Evolutionary conservation across 2,888 invertebrate species (phyloP).

Genomic region (Oscheius myriophilus): DNA sequence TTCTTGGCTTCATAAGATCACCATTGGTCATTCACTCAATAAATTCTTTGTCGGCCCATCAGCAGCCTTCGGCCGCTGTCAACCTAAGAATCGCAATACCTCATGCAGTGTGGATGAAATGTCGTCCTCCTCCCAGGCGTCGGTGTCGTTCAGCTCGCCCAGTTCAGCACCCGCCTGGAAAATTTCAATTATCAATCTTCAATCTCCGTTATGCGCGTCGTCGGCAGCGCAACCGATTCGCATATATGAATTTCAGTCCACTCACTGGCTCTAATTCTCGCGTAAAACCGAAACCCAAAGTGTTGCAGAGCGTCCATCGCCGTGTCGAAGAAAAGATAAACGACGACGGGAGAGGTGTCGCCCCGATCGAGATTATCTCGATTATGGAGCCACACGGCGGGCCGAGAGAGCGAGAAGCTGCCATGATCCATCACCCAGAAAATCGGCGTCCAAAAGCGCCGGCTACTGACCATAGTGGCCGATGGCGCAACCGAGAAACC

Average conservation of each 20-base stretch:
- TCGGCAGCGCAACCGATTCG: not conserved
- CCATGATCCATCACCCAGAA: not conserved
- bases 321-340: no score
- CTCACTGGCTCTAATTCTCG: not conserved
- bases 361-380: not conserved
- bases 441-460: no score
- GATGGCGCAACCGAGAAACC: not conserved
- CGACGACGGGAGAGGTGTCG: no score
- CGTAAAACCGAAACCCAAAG: not conserved
- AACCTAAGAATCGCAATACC: constrained; percentile 17
- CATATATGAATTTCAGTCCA: not conserved
- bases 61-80: no score
- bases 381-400: not conserved
- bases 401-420: not conserved
- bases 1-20: no score
- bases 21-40: no score
- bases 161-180: constrained; percentile 48
- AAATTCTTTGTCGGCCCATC: no score
- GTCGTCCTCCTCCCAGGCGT: constrained; percentile 49
- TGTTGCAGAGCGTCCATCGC: no score
- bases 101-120: constrained; percentile 43
- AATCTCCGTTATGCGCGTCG: not conserved
- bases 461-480: not conserved
- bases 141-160: constrained; percentile 48
- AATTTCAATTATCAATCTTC: constrained; percentile 6